phyloP scores from a whole-genome alignment of 1,140 invertebrate species.

The Atta texana region DNA sequence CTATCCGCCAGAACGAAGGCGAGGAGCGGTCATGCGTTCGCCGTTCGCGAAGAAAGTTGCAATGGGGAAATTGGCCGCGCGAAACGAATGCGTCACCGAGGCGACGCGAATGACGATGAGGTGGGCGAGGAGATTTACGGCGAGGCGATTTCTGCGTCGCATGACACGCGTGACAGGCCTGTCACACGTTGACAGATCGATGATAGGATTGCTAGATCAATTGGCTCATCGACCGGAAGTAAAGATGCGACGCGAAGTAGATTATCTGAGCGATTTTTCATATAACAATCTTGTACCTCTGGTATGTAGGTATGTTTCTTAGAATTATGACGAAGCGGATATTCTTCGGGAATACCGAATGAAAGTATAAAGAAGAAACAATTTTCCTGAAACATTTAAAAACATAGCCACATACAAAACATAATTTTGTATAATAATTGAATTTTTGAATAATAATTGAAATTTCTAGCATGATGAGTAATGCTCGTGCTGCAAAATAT shows the following conservation, averaged over 20 bases:
- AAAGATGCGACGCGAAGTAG: not conserved
- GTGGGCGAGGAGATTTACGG: conserved; percentile 68
- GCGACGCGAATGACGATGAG: conserved; percentile 36
- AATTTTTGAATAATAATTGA: no score
- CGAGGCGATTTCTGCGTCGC: conserved; percentile 53
- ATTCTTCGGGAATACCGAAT: not conserved
- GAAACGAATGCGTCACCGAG: conserved; percentile 59
- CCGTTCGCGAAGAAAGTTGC: conserved; percentile 73
- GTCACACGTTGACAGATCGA: conserved; percentile 10
- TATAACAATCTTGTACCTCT: no score
- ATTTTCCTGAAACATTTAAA: no score
- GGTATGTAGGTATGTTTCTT: not conserved
- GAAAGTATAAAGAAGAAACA: not conserved
- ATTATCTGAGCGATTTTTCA: conserved; percentile 10
- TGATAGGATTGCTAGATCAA: not conserved
- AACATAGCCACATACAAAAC: no score
- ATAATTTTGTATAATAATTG: no score
- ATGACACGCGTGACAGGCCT: conserved; percentile 41
- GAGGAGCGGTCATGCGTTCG: conserved; percentile 47
- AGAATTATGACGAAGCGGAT: not conserved
- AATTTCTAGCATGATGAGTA: no score
- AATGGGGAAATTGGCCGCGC: conserved; percentile 73
- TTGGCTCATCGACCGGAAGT: conserved; percentile 11
- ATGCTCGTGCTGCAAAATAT: no score
- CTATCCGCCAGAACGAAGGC: conserved; percentile 60